phyloP scores from a whole-genome alignment of 2,888 invertebrate genomes.

The Nymphalis c-album region DNA sequence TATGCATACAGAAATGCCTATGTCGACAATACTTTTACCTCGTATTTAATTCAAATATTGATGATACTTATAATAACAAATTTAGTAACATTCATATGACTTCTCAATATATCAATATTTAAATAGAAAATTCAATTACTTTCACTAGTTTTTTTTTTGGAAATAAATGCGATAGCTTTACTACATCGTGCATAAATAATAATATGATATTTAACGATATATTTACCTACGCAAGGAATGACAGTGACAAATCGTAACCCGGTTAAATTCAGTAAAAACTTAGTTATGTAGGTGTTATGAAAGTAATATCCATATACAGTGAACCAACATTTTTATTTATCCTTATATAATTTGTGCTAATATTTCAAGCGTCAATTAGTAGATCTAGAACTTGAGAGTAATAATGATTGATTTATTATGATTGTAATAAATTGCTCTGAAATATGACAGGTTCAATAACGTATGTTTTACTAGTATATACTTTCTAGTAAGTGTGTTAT shows the following conservation, averaged over 20 bases:
- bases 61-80: too few relatives aligned
- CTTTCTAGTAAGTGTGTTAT: background rate
- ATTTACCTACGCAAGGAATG: conserved; percentile 7
- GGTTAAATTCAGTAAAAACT: conserved; percentile 19
- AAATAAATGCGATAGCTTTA: too few relatives aligned
- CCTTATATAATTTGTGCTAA: conserved; percentile 25
- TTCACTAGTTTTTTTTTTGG: too few relatives aligned
- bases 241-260: conserved; percentile 22
- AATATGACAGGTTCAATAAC: conserved; percentile 5
- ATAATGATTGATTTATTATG: conserved; percentile 8
- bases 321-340: conserved; percentile 16
- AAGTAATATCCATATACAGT: conserved; percentile 20
- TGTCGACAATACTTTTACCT: too few relatives aligned
- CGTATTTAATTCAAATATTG: too few relatives aligned
- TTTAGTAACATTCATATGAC: too few relatives aligned
- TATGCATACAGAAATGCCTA: too few relatives aligned
- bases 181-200: background rate
- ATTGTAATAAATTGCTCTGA: conserved; percentile 2
- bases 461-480: background rate
- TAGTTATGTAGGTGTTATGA: conserved; percentile 25
- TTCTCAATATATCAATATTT: too few relatives aligned
- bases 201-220: conserved; percentile 3
- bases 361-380: conserved; percentile 18
- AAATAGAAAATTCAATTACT: too few relatives aligned
- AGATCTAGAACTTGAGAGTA: conserved; percentile 21